phyloP scores from a whole-genome alignment of 2,113 vertebrate genomes.

The Erythrolamprus reginae region DNA sequence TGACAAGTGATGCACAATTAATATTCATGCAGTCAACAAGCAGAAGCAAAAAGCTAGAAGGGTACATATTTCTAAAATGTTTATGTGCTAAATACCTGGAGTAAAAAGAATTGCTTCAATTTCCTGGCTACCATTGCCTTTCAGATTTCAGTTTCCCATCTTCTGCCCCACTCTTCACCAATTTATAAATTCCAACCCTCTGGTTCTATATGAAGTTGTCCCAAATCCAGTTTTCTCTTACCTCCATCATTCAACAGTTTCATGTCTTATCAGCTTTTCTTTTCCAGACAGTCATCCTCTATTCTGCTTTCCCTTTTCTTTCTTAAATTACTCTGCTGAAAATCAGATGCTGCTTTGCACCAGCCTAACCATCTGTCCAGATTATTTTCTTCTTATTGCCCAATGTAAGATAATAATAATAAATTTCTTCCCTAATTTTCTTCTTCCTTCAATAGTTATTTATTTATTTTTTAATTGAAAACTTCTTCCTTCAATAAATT shows the following conservation, averaged over 20 bases:
- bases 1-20: neutral
- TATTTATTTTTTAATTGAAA: too few relatives aligned
- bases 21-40: neutral
- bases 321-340: neutral
- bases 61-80: neutral
- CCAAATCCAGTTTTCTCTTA: neutral
- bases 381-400: neutral
- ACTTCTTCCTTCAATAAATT: neutral
- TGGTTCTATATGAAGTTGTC: neutral
- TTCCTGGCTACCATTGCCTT: neutral
- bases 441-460: neutral
- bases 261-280: too few relatives aligned
- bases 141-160: neutral
- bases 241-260: neutral
- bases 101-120: neutral
- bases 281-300: neutral
- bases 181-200: neutral
- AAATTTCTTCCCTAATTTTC: neutral
- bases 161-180: neutral
- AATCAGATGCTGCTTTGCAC: neutral
- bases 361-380: neutral
- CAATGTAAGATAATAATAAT: neutral
- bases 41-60: constrained; percentile 19
- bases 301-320: neutral
- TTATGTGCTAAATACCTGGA: neutral